Percentiles rank a stretch among this genome's conserved stretches.
phyloP scores from a whole-genome alignment of 2,113 vertebrate species.

The Oxyura jamaicensis region DNA sequence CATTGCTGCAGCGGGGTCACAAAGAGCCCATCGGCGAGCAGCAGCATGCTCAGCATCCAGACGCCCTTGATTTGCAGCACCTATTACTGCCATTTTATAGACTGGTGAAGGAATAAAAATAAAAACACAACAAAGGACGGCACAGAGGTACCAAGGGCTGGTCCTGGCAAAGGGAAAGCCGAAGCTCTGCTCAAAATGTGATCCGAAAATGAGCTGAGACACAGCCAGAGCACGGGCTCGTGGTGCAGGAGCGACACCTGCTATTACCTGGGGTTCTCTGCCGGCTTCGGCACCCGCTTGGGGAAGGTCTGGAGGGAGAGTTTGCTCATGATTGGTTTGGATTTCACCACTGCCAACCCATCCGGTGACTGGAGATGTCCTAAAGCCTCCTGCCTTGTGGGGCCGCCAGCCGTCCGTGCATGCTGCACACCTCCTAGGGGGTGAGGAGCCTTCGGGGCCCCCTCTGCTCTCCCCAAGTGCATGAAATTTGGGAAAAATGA shows the following conservation, averaged over 20 bases:
- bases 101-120: background rate
- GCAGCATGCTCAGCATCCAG: background rate
- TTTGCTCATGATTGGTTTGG: background rate
- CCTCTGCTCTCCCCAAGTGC: background rate
- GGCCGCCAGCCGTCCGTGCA: fast-evolving
- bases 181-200: background rate
- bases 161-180: background rate
- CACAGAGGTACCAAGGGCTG: background rate
- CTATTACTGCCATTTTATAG: constrained; percentile 3
- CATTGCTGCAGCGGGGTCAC: background rate
- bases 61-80: constrained; percentile 15
- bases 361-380: fast-evolving
- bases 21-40: background rate
- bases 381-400: fast-evolving
- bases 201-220: background rate
- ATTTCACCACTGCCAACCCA: background rate
- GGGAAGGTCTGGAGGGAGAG: background rate
- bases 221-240: fast-evolving
- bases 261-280: background rate
- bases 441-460: too few species aligned
- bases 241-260: background rate
- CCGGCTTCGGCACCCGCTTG: background rate
- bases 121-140: background rate
- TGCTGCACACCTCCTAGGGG: fast-evolving
- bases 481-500: background rate